Percentiles rank a stretch among this genome's conserved stretches.
phyloP scores from a whole-genome alignment of 1,140 invertebrate genomes.

The Diorhabda sublineata region DNA sequence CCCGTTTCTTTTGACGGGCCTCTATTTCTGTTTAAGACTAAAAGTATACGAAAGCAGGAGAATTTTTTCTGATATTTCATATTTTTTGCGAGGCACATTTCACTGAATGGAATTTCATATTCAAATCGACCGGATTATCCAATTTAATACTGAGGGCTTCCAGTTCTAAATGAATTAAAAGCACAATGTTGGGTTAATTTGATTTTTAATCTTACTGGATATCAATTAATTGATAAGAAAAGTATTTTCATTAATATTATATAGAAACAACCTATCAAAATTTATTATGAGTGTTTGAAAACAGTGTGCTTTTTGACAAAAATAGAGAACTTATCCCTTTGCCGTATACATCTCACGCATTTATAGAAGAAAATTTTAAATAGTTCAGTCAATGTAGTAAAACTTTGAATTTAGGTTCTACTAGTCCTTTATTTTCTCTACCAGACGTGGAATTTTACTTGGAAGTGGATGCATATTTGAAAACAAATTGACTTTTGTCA shows the following conservation, averaged over 20 bases:
- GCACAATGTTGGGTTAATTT: background rate
- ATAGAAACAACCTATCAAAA: background rate
- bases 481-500: too few species aligned
- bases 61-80: background rate
- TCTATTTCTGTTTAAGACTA: background rate
- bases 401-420: too few species aligned
- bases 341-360: too few species aligned
- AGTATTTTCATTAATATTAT: background rate
- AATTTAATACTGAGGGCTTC: background rate
- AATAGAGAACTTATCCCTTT: too few species aligned
- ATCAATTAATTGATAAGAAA: background rate
- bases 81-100: background rate
- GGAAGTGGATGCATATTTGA: too few species aligned
- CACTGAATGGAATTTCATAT: background rate
- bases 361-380: too few species aligned
- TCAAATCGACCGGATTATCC: background rate
- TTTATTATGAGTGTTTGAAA: background rate
- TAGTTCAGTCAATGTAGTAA: too few species aligned
- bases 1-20: background rate
- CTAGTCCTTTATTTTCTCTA: too few species aligned
- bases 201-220: background rate
- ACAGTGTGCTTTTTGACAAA: background rate
- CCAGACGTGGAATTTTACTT: too few species aligned
- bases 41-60: background rate
- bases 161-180: background rate